These are phyloP conservation scores for Chydorus sphaericus DNA, from an alignment of 2,888 invertebrate genomes.

Conservation along the genomic window DNA sequence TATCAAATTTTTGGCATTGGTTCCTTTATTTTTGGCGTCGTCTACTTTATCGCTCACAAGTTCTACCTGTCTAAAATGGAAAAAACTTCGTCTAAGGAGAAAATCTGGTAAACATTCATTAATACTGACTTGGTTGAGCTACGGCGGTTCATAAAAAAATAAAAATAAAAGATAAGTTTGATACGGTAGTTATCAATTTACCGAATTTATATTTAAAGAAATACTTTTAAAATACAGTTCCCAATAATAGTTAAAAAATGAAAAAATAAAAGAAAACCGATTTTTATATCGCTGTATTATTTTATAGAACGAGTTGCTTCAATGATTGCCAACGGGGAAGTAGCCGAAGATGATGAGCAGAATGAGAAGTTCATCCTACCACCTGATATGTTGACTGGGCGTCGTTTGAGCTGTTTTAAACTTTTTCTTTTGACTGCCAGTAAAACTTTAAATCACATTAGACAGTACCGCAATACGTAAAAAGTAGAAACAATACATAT, in stretches of 20 bases:
- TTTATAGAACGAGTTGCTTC: background rate
- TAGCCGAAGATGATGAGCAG: background rate
- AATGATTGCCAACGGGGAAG: background rate
- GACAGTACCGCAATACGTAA: too few species aligned
- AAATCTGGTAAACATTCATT: constrained; percentile 11
- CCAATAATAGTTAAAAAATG: too few species aligned
- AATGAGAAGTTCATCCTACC: constrained; percentile 1
- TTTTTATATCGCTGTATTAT: background rate
- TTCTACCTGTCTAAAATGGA: constrained; percentile 45
- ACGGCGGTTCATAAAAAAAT: too few species aligned
- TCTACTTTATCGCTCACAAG: constrained; percentile 53
- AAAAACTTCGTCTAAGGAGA: background rate
- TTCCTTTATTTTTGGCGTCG: constrained; percentile 51
- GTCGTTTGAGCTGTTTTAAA: constrained; percentile 8
- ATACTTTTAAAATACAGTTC: too few species aligned
- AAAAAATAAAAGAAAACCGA: too few species aligned
- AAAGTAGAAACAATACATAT: too few species aligned
- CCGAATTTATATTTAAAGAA: too few species aligned
- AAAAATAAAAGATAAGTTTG: too few species aligned
- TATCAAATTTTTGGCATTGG: constrained; percentile 64
- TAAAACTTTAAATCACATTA: too few species aligned
- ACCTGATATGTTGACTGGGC: constrained; percentile 1
- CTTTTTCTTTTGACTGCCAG: too few species aligned
- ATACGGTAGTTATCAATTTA: too few species aligned
- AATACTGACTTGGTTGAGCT: too few species aligned